Evolutionary conservation across 2,113 vertebrate species (phyloP), one percentile per base, ranked within the genome.

Genomic region (Neolamprologus modestus): DNA sequence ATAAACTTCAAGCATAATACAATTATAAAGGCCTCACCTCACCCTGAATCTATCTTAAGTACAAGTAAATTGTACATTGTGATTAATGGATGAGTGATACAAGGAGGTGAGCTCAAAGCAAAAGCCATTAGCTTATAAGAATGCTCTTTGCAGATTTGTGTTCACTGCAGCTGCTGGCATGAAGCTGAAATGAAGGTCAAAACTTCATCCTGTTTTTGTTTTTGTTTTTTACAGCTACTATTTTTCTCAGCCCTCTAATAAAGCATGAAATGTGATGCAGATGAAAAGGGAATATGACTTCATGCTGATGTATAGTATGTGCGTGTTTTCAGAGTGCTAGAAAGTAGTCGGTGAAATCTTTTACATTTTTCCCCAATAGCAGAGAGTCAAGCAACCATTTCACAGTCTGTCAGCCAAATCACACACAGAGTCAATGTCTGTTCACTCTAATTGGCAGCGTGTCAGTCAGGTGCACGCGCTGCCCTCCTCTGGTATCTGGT

Each of bases 121-220:
- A 84, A 82, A 88, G 73, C 73, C 82, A 89, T 89, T 24, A 73
- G 17, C 52, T 79, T 45, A 53, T 31, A 47, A 12, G n/a, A 81
- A 40, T 84, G 84, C 61, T 92, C 54, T 61, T 73, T 50, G 83
- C 31, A 63, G 42, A 63, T 45, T 31, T 8, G 17, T 88, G 82
- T 88, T 90, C 76, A 81, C 81, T 84, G 47, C 54, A 82, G 78
- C 57, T 84, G 79, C 71, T 83, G 83, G 47, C 66, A 81, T 40
- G 47, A 82, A 87, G 80, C 78, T 80, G 35, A 8, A 76, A 42
- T 89, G 63, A 91, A 91, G 85, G 92, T 92, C 87, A 90, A 33
- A 78, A 81, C 66, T 63, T 9, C 84, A 87, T 42, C 5, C 31
- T 83, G 84, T 81, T 88, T 91, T 92, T 87, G 45, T 57, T 83